Base-by-base conservation (phyloP, 2,797 vertebrate species). In the Chloroceryle inda region DNA sequence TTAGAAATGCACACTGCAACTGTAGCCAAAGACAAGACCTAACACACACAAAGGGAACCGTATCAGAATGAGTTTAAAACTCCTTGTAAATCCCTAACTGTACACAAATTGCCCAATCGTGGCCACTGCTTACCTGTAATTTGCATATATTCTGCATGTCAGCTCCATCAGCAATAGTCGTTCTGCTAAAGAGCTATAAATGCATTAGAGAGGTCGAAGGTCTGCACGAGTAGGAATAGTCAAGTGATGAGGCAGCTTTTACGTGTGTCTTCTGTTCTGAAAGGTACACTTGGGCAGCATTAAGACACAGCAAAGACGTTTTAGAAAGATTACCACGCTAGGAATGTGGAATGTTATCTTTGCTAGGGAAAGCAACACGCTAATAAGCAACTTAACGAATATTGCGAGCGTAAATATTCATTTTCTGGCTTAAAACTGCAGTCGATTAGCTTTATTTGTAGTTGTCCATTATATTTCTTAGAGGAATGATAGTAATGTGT, bases 11-110 rank as follows among this genome's bases (percentile, higher is more conserved):
- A 33, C 13, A 3, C 24, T 52, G 71, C 58, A 24, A 2, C 0
- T 71, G 24, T 18, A 67, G 67, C 69, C 64, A 67, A 88, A 72
- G 79, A 7, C 52, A 69, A 85, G 27, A 77, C 27, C 62, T 44
- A 63, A 35, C 21, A 91, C 31, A 29, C 72, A 20, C 75, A 55
- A 84, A 55, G 47, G 61, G 56, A 79, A 96, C 33, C 9, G 50
- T 40, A 89, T 20, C 44, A 26, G 88, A 90, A 76, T 45, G 82
- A 64, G 31, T 91, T 96, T 58, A 72, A 92, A 94, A 81, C 38
- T 53, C 7, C 44, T 31, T 77, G 9, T 24, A 61, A 89, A 88
- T 29, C 29, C 49, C 80, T 95, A 62, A 74, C 78, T 89, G 92
- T 49, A 68, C 38, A 89, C 59, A 59, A 86, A 77, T 56, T 85